These are phyloP conservation scores for Aspidapion aeneum DNA, from an alignment of 2,888 invertebrate species.

Conservation along the genomic window DNA sequence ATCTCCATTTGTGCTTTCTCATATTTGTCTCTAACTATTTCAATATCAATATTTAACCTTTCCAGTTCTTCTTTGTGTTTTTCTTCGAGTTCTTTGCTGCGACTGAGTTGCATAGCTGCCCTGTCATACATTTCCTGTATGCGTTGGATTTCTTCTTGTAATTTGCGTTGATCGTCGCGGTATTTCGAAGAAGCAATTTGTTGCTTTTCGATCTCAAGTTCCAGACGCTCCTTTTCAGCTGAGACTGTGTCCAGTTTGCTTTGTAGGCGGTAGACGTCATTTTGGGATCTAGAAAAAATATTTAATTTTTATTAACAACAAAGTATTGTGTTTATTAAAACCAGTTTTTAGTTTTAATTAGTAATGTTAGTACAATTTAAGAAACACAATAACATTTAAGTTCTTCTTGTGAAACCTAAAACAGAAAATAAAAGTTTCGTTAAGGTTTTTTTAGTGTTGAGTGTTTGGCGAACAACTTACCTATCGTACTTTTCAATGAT, in stretches of 20 bases:
- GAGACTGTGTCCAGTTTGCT: slow-evolving; percentile 84
- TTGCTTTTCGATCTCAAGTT: slow-evolving; percentile 83
- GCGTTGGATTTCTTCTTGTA: slow-evolving; percentile 81
- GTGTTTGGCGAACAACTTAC: too few relatives aligned
- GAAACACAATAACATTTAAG: too few relatives aligned
- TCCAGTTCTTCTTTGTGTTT: slow-evolving; percentile 84
- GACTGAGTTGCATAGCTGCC: slow-evolving; percentile 74
- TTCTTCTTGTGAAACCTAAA: too few relatives aligned
- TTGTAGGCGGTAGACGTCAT: slow-evolving; percentile 84
- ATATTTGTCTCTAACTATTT: slow-evolving; percentile 83
- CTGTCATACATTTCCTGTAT: slow-evolving; percentile 88
- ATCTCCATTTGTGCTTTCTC: slow-evolving; percentile 86
- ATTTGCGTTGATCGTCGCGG: slow-evolving; percentile 80
- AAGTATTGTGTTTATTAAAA: too few relatives aligned
- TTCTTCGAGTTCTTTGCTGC: slow-evolving; percentile 88
- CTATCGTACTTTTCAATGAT: slow-evolving; percentile 90
- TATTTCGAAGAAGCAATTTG: slow-evolving; percentile 74
- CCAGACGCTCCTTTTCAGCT: slow-evolving; percentile 82
- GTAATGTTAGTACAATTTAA: too few relatives aligned
- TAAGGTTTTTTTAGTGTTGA: too few relatives aligned
- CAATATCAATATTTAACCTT: slow-evolving; percentile 72
- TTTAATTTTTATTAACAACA: too few relatives aligned
- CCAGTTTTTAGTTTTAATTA: neutral
- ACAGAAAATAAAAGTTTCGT: too few relatives aligned
- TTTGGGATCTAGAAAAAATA: slow-evolving; percentile 74